phyloP scores from a whole-genome alignment of 2,113 vertebrate genomes.

The Cyprinus carpio region DNA sequence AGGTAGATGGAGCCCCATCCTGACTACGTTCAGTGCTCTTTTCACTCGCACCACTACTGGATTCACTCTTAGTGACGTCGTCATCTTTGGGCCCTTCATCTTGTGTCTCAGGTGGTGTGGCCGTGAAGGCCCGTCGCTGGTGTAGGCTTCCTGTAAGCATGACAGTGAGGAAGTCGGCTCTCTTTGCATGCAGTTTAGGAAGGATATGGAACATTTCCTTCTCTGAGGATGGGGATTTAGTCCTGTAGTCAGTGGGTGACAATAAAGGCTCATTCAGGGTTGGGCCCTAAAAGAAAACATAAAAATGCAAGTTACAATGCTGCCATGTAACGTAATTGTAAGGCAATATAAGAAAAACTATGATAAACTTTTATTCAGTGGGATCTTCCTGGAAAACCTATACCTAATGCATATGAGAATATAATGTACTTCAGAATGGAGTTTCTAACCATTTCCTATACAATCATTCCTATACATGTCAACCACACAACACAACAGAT shows the following conservation, averaged over 20 bases:
- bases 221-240: slow-evolving; percentile 80
- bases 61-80: slow-evolving; percentile 83
- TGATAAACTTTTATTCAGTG: not conserved
- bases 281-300: slow-evolving; percentile 74
- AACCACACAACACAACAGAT: not conserved
- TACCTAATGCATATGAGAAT: not conserved
- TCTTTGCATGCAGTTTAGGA: slow-evolving; percentile 84
- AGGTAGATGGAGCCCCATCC: slow-evolving; percentile 88
- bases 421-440: not conserved
- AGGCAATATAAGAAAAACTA: not conserved
- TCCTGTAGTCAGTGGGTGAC: slow-evolving; percentile 87
- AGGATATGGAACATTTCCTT: slow-evolving; percentile 81
- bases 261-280: slow-evolving; percentile 75
- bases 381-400: not conserved
- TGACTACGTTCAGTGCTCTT: slow-evolving; percentile 90
- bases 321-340: not conserved
- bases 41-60: slow-evolving; percentile 87
- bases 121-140: slow-evolving; percentile 64
- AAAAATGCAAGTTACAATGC: not conserved
- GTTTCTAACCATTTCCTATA: not conserved
- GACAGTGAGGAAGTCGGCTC: slow-evolving; percentile 87
- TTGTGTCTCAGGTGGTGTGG: slow-evolving; percentile 56
- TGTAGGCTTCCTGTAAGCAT: slow-evolving; percentile 79
- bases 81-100: slow-evolving; percentile 69
- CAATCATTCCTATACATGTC: not conserved